Evolutionary conservation across 2,888 invertebrate genomes (phyloP).

Genomic region (Eutolmus rufibarbis): DNA sequence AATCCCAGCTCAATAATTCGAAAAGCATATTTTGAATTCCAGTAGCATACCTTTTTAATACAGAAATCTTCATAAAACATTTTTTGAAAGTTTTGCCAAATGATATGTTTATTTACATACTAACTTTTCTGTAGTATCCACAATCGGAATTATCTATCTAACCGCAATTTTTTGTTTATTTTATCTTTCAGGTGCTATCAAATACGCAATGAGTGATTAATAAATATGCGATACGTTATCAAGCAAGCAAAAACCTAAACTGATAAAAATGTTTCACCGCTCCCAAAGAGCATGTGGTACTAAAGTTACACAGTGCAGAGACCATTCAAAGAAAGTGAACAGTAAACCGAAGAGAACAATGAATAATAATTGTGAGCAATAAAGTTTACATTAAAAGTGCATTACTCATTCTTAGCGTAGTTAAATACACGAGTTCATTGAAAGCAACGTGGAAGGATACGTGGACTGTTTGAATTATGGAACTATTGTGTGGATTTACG

Average conservation of each 20-base stretch:
- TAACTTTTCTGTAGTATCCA: not conserved
- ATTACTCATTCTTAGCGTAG: not conserved
- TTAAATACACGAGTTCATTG: not conserved
- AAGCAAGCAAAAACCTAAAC: not conserved
- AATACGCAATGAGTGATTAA: not conserved
- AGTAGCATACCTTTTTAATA: too few species aligned
- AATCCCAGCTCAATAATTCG: too few species aligned
- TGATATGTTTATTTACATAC: too few species aligned
- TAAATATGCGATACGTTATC: slow-evolving; percentile 10
- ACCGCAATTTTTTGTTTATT: slow-evolving; percentile 2
- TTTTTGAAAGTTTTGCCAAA: too few species aligned
- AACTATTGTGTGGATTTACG: not conserved
- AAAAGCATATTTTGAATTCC: too few species aligned
- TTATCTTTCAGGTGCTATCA: slow-evolving; percentile 4
- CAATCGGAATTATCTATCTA: not conserved
- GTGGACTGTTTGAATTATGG: not conserved
- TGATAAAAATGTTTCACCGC: slow-evolving; percentile 3
- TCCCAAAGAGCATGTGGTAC: not conserved
- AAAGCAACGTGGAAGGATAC: not conserved
- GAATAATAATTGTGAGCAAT: not conserved
- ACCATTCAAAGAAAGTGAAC: not conserved
- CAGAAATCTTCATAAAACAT: too few species aligned
- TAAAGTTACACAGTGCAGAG: not conserved
- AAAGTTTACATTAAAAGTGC: not conserved
- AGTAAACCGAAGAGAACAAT: not conserved